Base-by-base conservation (phyloP, 1,140 invertebrate species). In the Formica exsecta region DNA sequence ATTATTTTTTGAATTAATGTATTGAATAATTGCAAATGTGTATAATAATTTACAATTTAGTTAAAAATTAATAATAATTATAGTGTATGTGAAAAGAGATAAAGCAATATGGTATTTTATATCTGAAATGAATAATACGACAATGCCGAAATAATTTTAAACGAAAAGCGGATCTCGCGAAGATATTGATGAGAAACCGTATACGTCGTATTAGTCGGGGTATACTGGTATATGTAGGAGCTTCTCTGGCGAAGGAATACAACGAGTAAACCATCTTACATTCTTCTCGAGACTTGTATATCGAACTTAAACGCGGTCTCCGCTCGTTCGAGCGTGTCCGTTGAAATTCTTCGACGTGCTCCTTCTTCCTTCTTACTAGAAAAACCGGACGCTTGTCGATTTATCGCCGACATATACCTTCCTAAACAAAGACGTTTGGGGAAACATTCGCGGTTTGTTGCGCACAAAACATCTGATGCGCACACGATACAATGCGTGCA, bases 301-400 rank as follows among this genome's bases (percentile, higher is more conserved):
- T 74, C 79, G 79, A 29, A 25, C 25, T 51, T 51, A 16, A 71
- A 81, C 77, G 36, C 68, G 57, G 38, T 83, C 79, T 73, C 79
- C 51, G 79, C 41, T 83, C 68, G 68, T 83, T 74, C 68, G 54
- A 83, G 79, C 68, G 68, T 83, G 44, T 83, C 79, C 79, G 38
- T 83, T 83, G 79, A 83, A 83, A 83, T 83, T 83, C 79, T 11
- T 38, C 41, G 79, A 83, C 57, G 29, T 74, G 38, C 79, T 61
- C 79, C 41, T 74, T 74, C 79, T 81, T 73, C n/a, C 68, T 36
- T 32, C 41, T 22, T 22, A 44, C 66, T 48, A 83, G 79, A 83
- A 83, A 83, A 83, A 83, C 54, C 79, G 57, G 79, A 83, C 79
- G 79, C 68, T 73, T 73, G 79, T 83, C 79, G 79, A 83, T 83